phyloP scores from a whole-genome alignment of 2,797 vertebrate species.

The Intellagama lesueurii region DNA sequence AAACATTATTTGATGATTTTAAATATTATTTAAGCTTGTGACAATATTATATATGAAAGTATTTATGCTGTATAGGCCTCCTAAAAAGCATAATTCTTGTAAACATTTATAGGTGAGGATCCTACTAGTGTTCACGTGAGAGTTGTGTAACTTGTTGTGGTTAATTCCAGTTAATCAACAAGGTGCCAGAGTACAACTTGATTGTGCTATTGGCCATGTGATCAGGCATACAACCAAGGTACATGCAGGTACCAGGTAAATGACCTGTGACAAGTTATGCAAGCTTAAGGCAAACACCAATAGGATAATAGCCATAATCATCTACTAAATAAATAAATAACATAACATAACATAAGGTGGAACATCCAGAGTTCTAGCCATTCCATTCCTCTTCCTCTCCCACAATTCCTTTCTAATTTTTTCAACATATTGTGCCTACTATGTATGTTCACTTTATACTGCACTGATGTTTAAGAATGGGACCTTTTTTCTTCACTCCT shows the following conservation, averaged over 20 bases:
- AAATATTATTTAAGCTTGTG: constrained; percentile 22
- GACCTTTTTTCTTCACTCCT: not conserved
- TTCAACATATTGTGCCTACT: not conserved
- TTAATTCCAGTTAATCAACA: too few species aligned
- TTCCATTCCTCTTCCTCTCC: not conserved
- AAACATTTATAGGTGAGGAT: not conserved
- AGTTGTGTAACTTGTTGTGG: too few species aligned
- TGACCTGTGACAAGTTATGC: too few species aligned
- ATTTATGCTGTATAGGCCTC: not conserved
- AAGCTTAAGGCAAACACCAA: too few species aligned
- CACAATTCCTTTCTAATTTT: not conserved
- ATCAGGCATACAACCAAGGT: too few species aligned
- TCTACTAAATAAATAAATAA: not conserved
- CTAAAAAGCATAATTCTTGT: not conserved
- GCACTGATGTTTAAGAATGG: not conserved
- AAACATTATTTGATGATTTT: not conserved
- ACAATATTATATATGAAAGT: not conserved
- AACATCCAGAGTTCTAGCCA: not conserved
- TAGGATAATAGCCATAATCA: not conserved
- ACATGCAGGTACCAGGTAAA: too few species aligned
- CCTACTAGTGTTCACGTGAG: too few species aligned
- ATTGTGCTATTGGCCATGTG: too few species aligned
- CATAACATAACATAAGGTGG: too few species aligned
- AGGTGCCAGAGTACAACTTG: too few species aligned
- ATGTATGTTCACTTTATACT: not conserved